A percentile compares a stretch with the other conserved stretches of the same genome.
phyloP scores from a whole-genome alignment of 2,797 vertebrate species.

The Gymnopithys bicolor region DNA sequence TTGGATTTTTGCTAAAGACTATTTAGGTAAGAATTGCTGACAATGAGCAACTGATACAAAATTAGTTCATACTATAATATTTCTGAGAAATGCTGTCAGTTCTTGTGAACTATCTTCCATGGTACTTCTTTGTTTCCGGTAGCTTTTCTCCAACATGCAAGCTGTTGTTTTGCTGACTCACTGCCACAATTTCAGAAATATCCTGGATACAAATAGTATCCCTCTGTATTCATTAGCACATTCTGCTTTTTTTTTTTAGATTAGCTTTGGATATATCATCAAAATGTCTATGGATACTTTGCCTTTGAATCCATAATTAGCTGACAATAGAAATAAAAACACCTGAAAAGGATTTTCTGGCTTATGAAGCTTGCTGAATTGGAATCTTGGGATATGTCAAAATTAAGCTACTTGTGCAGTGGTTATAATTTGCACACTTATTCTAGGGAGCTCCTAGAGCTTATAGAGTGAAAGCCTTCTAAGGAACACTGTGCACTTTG shows the following conservation, averaged over 20 bases:
- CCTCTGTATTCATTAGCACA: not conserved
- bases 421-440: not conserved
- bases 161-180: not conserved
- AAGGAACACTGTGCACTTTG: not conserved
- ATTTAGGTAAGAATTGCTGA: not conserved
- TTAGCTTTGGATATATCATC: not conserved
- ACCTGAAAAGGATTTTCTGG: not conserved
- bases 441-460: not conserved
- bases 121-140: constrained; percentile 8
- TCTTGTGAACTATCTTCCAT: not conserved
- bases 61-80: not conserved
- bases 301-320: not conserved
- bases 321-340: not conserved
- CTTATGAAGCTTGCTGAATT: not conserved
- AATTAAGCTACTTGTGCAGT: not conserved
- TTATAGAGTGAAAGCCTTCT: not conserved
- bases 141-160: not conserved
- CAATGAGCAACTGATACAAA: not conserved
- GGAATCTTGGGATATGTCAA: not conserved
- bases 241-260: not conserved
- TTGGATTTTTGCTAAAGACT: not conserved
- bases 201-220: not conserved
- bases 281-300: not conserved
- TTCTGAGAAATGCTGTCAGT: not conserved
- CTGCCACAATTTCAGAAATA: not conserved